Base-by-base conservation (phyloP, 2,113 vertebrate species). In the Pogona vitticeps region DNA sequence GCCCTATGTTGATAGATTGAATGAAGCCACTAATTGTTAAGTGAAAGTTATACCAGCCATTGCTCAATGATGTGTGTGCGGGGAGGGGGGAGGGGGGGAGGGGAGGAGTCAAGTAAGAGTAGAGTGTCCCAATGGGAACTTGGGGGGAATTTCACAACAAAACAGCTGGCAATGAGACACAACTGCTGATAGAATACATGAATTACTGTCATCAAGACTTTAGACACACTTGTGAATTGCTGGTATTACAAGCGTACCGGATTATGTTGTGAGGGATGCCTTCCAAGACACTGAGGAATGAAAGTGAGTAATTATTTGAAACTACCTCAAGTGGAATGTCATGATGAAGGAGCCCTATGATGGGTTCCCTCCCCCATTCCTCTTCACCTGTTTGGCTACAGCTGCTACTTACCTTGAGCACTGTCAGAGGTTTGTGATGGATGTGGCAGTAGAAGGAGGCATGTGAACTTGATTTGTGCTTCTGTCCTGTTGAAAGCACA, bases 151-250 rank as follows among this genome's bases (percentile, higher is more conserved):
- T 93, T 95, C 89, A 91, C 90, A 93, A 91, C 91, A 90, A 95
- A 96, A 92, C 94, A 96, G 91, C 91, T 95, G 91, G 82, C 78
- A 90, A 86, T 65, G 86, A 94, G 92, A 93, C 88, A 86, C 81
- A 85, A 91, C 93, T 96, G 95, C 91, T 96, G 95, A 95, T 91
- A 85, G 96, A 95, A 91, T 86, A 93, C 87, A 91, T 94, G 90
- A 95, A 96, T 96, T 95, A 94, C 95, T 96, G 94, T 97, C 94
- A 58, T 96, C 95, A 91, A 88, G 91, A 91, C 94, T 96, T 96
- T 94, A 95, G 93, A 95, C 92, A 91, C 88, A 91, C 87, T 95
- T 92, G 88, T 93, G 92, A 91, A 86, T 91, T 88, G 77, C 90
- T 93, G 86, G 88, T 89, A 91, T 91, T 87, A 83, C 84, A 91